A percentile compares a stretch with the other conserved stretches of the same genome.
phyloP scores from a whole-genome alignment of 1,140 invertebrate genomes.

The Leptoteleia sp. region DNA sequence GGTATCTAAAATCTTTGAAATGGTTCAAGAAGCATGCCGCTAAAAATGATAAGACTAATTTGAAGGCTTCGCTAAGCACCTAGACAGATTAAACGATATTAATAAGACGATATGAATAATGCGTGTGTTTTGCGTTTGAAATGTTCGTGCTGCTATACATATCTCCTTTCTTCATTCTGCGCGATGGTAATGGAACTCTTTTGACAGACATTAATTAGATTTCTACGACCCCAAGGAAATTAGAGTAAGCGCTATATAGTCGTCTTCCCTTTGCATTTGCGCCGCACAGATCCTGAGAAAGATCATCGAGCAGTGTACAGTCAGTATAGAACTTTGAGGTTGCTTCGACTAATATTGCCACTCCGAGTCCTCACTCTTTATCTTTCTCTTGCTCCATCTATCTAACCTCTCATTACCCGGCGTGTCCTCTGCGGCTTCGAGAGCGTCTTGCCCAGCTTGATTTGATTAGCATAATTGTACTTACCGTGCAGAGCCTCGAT shows the following conservation, averaged over 20 bases:
- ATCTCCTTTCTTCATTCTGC: conserved; percentile 39
- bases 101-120: conserved; percentile 25
- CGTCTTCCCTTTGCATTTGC: conserved; percentile 56
- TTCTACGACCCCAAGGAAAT: conserved; percentile 63
- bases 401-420: conserved; percentile 74
- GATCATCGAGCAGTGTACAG: conserved; percentile 56
- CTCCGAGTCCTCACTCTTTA: conserved; percentile 59
- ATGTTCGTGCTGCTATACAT: conserved; percentile 31
- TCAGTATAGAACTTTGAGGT: conserved; percentile 72
- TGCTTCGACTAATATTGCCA: conserved; percentile 75
- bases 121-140: conserved; percentile 7
- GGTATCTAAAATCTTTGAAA: too few species aligned
- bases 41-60: conserved; percentile 1
- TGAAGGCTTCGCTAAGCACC: neutral
- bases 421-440: conserved; percentile 66
- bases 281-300: conserved; percentile 62
- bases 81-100: conserved; percentile 20
- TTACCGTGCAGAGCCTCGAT: conserved; percentile 63
- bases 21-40: too few species aligned
- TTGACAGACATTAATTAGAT: conserved; percentile 67
- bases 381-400: conserved; percentile 50
- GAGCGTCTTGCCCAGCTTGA: conserved; percentile 72
- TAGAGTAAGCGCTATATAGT: conserved; percentile 53
- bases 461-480: conserved; percentile 79
- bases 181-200: conserved; percentile 60